phyloP scores from a whole-genome alignment of 1,140 invertebrate genomes.

The Mesaphorura yosii region DNA sequence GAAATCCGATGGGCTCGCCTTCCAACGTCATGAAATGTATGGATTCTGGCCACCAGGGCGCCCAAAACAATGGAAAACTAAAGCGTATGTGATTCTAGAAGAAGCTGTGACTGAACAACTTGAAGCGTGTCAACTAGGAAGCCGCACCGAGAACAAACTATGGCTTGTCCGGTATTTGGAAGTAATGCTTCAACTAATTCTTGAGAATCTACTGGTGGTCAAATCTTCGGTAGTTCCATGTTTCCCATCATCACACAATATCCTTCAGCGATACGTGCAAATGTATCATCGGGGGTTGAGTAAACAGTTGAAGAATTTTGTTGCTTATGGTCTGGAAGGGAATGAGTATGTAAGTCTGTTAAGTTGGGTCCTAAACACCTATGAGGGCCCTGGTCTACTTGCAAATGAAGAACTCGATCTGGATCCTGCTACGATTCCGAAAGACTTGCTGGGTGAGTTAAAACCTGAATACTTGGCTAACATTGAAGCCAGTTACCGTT shows the following conservation, averaged over 20 bases:
- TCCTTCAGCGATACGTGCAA: slow-evolving; percentile 75
- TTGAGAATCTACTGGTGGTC: slow-evolving; percentile 74
- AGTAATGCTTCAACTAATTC: slow-evolving; percentile 62
- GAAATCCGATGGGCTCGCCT: slow-evolving; percentile 70
- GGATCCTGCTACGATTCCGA: slow-evolving; percentile 48
- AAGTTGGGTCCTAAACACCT: slow-evolving; percentile 82
- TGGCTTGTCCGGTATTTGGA: slow-evolving; percentile 74
- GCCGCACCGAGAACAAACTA: slow-evolving; percentile 80
- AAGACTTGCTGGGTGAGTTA: slow-evolving; percentile 63
- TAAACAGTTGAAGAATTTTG: slow-evolving; percentile 77
- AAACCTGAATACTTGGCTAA: slow-evolving; percentile 61
- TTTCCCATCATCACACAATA: slow-evolving; percentile 91
- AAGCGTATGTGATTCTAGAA: slow-evolving; percentile 71
- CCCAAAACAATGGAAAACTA: slow-evolving; percentile 83
- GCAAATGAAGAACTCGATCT: slow-evolving; percentile 75
- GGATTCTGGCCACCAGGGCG: slow-evolving; percentile 86
- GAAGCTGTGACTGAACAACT: slow-evolving; percentile 69
- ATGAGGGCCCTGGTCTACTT: slow-evolving; percentile 72
- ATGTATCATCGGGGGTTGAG: slow-evolving; percentile 89
- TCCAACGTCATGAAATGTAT: slow-evolving; percentile 33
- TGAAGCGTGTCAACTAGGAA: slow-evolving; percentile 84
- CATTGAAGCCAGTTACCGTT: slow-evolving; percentile 81
- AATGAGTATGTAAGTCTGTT: slow-evolving; percentile 93
- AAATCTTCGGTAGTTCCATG: slow-evolving; percentile 86
- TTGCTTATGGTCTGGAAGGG: slow-evolving; percentile 74